A percentile compares a stretch with the other conserved stretches of the same genome.
phyloP scores from a whole-genome alignment of 53 echinoderm and acorn worm genomes.

The Astropecten irregularis region DNA sequence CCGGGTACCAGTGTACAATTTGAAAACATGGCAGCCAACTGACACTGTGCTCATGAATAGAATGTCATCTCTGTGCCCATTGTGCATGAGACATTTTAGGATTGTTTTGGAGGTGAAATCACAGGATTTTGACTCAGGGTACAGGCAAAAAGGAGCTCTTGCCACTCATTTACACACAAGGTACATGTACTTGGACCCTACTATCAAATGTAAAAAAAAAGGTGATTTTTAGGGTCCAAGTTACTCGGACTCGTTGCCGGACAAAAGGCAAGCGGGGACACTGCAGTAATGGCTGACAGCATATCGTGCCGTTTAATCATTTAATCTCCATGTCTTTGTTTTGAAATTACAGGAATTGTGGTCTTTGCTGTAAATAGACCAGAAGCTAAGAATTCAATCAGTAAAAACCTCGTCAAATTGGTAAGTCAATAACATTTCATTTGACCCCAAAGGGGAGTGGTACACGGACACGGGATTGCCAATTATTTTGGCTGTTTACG shows the following conservation, averaged over 20 bases:
- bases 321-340: neutral
- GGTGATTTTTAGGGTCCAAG: no score
- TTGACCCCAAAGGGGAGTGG: neutral
- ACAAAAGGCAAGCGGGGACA: no score
- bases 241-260: no score
- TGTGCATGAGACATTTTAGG: no score
- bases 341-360: constrained; percentile 67
- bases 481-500: neutral
- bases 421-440: constrained; percentile 29
- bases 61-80: neutral
- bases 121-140: no score
- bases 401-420: constrained; percentile 67
- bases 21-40: no score
- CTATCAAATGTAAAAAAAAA: neutral
- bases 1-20: neutral
- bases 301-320: neutral
- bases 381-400: constrained; percentile 84
- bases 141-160: no score
- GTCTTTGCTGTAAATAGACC: constrained; percentile 91
- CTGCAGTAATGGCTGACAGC: no score
- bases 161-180: no score
- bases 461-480: no score
- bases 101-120: no score
- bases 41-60: neutral
- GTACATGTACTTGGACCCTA: no score